Base-by-base conservation (phyloP, 2,888 invertebrate genomes). In the Yponomeuta cagnagella region DNA sequence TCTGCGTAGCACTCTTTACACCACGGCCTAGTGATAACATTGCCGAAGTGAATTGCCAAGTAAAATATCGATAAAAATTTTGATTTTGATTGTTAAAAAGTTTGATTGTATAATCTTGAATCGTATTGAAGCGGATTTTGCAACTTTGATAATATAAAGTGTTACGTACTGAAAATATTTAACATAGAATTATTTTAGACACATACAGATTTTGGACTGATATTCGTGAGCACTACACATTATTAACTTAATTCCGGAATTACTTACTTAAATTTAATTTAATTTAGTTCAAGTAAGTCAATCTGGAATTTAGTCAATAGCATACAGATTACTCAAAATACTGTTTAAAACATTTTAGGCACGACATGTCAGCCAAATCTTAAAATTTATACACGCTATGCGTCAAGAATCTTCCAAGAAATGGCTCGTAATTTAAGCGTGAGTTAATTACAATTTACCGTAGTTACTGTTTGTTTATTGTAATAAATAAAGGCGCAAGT, bases 11-110 rank as follows among this genome's bases (percentile, higher is more conserved):
- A 63, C 69, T 2, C 31, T 48, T 67, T 77, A 73, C 33, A 33
- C 71, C 74, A 74, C 67, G 37, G 64, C 64, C 63, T 74, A 74
- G 72, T 48, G 52, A 48, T n/a, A 69, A 69, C n/a, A 48, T 12
- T 15, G 23, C 9, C 12, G 48, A 69, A 52, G 48, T 52, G 65
- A 65, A 10, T 5, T 65, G 48, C 48, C 12, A 31, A 10, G 48
- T 23, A 69, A 69, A 37, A 68, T 48, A 23, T 48, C 9, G 30
- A 43, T 37, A 10, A 64, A 31, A 63, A 1, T 10, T 23, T 23
- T 31, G 23, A 31, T 65, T 31, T 33, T 8, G 15, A 30, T 63
- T 33, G 33, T 33, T 63, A 63, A 58, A 58, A 58, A 58, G 52
- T 58, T 58, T 12, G 15, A 1, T 15, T 58, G 52, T 15, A 43